phyloP scores from a whole-genome alignment of 2,888 invertebrate genomes.

The Drosophila buzzatii region DNA sequence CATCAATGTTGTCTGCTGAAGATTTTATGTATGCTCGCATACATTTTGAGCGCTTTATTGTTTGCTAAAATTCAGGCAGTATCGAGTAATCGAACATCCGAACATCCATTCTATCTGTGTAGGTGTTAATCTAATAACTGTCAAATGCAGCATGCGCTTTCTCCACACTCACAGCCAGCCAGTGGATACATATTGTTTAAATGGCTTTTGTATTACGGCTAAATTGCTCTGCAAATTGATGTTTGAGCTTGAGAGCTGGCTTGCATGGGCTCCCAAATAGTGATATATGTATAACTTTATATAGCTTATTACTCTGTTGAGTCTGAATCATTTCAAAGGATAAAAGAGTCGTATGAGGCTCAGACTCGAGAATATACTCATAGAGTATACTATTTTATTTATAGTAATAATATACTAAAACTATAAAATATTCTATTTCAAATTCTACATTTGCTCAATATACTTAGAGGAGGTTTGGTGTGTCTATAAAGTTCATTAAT shows the following conservation, averaged over 20 bases:
- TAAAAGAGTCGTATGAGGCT: background rate
- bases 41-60: constrained; percentile 78
- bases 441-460: too few relatives aligned
- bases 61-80: constrained; percentile 70
- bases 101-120: constrained; percentile 35
- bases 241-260: constrained; percentile 8
- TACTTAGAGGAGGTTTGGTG: too few relatives aligned
- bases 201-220: constrained; percentile 37
- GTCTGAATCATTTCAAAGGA: background rate
- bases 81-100: constrained; percentile 37
- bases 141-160: constrained; percentile 72
- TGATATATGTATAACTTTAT: background rate
- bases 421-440: too few relatives aligned
- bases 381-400: too few relatives aligned
- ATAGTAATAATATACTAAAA: too few relatives aligned
- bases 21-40: constrained; percentile 74
- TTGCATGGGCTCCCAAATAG: background rate
- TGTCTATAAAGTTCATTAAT: too few relatives aligned
- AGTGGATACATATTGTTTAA: constrained; percentile 33
- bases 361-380: background rate
- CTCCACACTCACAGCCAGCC: constrained; percentile 32
- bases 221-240: constrained; percentile 57
- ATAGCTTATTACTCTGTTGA: background rate
- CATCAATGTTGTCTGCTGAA: constrained; percentile 61
- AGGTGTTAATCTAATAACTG: constrained; percentile 81